phyloP scores from a whole-genome alignment of 1,140 invertebrate genomes.

The Drosophila baimaii region DNA sequence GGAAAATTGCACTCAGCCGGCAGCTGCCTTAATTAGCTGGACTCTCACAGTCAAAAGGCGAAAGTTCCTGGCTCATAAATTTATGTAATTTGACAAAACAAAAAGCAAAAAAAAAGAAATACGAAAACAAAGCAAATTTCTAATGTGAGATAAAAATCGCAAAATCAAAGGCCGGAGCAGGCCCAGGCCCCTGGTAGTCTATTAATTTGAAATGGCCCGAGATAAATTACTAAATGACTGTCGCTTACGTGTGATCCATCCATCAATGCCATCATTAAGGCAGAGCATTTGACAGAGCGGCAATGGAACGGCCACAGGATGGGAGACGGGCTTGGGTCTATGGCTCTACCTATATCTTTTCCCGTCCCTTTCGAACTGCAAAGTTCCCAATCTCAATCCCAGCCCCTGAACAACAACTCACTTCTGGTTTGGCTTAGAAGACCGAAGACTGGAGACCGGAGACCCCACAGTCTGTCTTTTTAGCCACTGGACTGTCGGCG shows the following conservation, averaged over 20 bases:
- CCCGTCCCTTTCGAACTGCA: constrained; percentile 32
- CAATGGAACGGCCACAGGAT: constrained; percentile 51
- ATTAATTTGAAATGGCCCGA: constrained; percentile 80
- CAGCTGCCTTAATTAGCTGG: constrained; percentile 70
- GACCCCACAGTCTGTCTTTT: constrained; percentile 63
- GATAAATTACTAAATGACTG: constrained; percentile 82
- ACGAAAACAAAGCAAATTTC: constrained; percentile 73
- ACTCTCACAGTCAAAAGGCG: constrained; percentile 60
- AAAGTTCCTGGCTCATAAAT: constrained; percentile 58
- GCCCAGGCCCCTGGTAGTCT: constrained; percentile 47
- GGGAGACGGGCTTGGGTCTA: constrained; percentile 16
- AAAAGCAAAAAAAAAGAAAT: constrained; percentile 41
- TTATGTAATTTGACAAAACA: constrained; percentile 76
- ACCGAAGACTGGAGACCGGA: constrained; percentile 23
- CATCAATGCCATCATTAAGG: constrained; percentile 83
- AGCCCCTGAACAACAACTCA: constrained; percentile 44
- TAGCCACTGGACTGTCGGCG: constrained; percentile 22
- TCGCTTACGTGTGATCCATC: constrained; percentile 82
- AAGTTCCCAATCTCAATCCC: constrained; percentile 37
- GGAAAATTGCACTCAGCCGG: background rate
- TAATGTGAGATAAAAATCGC: constrained; percentile 71
- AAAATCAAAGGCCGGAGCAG: constrained; percentile 54
- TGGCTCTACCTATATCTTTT: constrained; percentile 13
- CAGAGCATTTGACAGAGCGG: constrained; percentile 77
- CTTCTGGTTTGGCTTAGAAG: constrained; percentile 44